A percentile compares a stretch with the other conserved stretches of the same genome.
Evolutionary conservation across 1,140 invertebrate species (phyloP).

Genomic region (Cotesia typhae): DNA sequence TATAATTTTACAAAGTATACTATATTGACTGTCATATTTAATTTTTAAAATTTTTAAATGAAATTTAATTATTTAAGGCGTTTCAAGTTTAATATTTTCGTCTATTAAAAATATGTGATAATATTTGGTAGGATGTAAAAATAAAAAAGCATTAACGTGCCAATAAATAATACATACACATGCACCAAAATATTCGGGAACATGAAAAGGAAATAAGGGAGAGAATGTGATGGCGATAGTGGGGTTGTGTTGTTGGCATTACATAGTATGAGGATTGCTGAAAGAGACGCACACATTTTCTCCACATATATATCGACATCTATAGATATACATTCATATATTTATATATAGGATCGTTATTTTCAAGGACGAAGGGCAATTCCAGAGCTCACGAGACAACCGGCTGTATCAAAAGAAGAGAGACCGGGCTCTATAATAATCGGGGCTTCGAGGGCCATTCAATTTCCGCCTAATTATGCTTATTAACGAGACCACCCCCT

Average conservation of each 20-base stretch:
- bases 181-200: slow-evolving; percentile 26
- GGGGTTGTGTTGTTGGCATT: neutral
- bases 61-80: no score
- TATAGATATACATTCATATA: neutral
- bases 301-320: neutral
- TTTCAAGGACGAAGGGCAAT: slow-evolving; percentile 42
- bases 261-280: neutral
- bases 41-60: no score
- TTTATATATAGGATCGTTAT: slow-evolving; percentile 36
- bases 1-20: no score
- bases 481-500: slow-evolving; percentile 43
- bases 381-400: slow-evolving; percentile 27
- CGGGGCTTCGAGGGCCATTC: slow-evolving; percentile 42
- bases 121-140: slow-evolving; percentile 16
- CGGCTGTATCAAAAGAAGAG: slow-evolving; percentile 37
- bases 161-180: slow-evolving; percentile 32
- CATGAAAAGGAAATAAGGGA: slow-evolving; percentile 30
- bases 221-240: neutral
- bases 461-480: slow-evolving; percentile 44
- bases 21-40: no score
- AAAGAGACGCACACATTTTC: neutral
- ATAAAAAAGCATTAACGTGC: slow-evolving; percentile 16
- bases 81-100: neutral
- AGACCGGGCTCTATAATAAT: slow-evolving; percentile 40
- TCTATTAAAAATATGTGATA: neutral